Base-by-base conservation (phyloP, 2,113 vertebrate species). In the Thamnaconus septentrionalis region DNA sequence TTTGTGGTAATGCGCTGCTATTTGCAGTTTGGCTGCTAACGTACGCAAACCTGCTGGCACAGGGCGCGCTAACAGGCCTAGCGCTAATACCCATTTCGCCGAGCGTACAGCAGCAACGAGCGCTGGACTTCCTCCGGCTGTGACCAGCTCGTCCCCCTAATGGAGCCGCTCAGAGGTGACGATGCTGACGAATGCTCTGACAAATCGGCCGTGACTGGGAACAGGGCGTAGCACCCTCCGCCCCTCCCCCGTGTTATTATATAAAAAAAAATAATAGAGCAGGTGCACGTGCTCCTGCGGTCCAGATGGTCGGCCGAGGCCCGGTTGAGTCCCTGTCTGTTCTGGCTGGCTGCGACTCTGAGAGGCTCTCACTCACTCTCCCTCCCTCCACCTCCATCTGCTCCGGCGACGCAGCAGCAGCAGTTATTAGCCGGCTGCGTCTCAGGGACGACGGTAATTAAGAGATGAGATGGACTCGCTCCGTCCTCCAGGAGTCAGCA, bases 371-470 rank as follows among this genome's bases (percentile, higher is more conserved):
- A 8, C 47, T 48, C 47, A n/a, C 49, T 51, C 48, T 49, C 48
- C 68, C 56, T 59, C 65, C 72, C 68, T 61, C 60, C 49, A 7
- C 56, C 64, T 86, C 82, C 85, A 83, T 86, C 86, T 86, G 76
- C 76, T 83, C 6, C 3, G 5, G 65, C 73, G 70, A 79, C 48
- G 56, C 8, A 63, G 64, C 61, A 63, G 4, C 65, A 66, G 62
- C 71, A 64, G 60, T 83, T 79, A 84, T 85, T 84, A 83, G 73
- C 75, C 43, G 49, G 41, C 61, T 68, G 76, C 58, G 76, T 82
- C 74, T 83, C 60, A 8, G 83, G 69, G 77, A 85, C 54, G 73
- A 73, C 75, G 63, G 76, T 87, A 87, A 89, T 89, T 81, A 88
- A 88, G 81, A 84, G 52, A 83, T 64, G 79, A 83, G 75, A 81